phyloP scores from a whole-genome alignment of 2,113 vertebrate genomes.

The Pedetes capensis region DNA sequence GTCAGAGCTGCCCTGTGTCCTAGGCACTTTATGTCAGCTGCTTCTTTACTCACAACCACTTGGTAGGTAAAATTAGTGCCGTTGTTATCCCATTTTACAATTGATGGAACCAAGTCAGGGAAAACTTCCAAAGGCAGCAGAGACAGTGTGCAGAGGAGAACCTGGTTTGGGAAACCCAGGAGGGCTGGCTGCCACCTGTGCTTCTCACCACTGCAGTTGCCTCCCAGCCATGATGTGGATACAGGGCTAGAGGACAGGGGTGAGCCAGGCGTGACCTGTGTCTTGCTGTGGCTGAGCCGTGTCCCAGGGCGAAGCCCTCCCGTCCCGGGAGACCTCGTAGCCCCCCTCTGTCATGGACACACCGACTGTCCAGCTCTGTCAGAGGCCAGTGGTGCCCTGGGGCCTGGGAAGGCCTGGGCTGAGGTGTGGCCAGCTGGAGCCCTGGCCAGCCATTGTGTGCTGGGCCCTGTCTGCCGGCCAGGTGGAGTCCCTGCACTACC shows the following conservation, averaged over 20 bases:
- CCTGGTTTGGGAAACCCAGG: not conserved
- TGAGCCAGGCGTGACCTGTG: fast-evolving
- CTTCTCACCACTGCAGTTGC: not conserved
- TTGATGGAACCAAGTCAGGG: not conserved
- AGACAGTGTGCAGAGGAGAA: not conserved
- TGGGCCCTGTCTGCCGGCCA: conserved; percentile 59
- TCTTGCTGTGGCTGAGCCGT: not conserved
- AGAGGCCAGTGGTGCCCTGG: not conserved
- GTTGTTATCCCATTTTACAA: not conserved
- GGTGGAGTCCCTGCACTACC: conserved; percentile 89
- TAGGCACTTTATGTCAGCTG: too few relatives aligned
- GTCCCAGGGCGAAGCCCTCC: not conserved
- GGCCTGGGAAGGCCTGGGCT: not conserved
- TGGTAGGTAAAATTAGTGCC: not conserved
- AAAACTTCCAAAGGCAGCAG: not conserved
- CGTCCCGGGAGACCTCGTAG: not conserved
- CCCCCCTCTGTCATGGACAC: not conserved
- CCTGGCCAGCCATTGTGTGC: conserved; percentile 76
- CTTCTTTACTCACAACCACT: not conserved
- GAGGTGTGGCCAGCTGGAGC: conserved; percentile 24
- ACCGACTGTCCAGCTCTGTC: not conserved
- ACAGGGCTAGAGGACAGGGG: not conserved
- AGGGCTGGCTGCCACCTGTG: not conserved
- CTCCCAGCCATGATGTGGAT: too few relatives aligned
- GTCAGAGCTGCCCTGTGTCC: not conserved